These are phyloP conservation scores for Aselliscus stoliczkanus DNA, from an alignment of 2,797 vertebrate species.

Conservation along the genomic window DNA sequence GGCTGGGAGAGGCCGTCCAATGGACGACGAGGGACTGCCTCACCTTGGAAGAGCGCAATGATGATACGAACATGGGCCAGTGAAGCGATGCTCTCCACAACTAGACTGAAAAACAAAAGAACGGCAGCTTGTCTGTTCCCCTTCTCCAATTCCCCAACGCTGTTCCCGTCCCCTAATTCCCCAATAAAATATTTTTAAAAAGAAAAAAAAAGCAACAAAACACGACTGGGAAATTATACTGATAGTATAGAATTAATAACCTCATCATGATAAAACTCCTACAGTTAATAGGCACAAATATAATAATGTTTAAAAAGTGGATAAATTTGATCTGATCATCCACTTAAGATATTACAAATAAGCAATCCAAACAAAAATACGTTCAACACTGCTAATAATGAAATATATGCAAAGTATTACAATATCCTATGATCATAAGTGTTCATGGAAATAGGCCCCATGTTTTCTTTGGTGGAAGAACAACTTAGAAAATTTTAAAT, in stretches of 20 bases:
- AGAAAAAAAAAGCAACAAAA: background rate
- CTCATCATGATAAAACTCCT: background rate
- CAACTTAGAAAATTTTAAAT: background rate
- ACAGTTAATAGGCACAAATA: background rate
- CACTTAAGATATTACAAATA: background rate
- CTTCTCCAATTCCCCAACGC: too few relatives aligned
- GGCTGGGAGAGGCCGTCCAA: too few relatives aligned
- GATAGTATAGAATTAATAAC: background rate
- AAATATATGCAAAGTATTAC: background rate
- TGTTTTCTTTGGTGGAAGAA: background rate
- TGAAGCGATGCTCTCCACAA: too few relatives aligned
- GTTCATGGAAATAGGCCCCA: background rate
- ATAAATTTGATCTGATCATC: background rate
- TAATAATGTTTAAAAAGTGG: background rate
- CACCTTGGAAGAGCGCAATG: too few relatives aligned
- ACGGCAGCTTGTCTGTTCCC: too few relatives aligned
- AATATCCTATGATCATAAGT: background rate
- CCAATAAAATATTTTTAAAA: too few relatives aligned
- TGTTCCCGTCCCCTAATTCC: too few relatives aligned
- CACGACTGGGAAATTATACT: background rate
- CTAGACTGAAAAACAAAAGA: too few relatives aligned
- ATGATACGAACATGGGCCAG: too few relatives aligned
- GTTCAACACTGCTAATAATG: background rate
- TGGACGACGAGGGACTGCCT: too few relatives aligned
- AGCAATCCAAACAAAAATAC: background rate